phyloP scores from a whole-genome alignment of 2,888 invertebrate species.

The Andrena chrysosceles region DNA sequence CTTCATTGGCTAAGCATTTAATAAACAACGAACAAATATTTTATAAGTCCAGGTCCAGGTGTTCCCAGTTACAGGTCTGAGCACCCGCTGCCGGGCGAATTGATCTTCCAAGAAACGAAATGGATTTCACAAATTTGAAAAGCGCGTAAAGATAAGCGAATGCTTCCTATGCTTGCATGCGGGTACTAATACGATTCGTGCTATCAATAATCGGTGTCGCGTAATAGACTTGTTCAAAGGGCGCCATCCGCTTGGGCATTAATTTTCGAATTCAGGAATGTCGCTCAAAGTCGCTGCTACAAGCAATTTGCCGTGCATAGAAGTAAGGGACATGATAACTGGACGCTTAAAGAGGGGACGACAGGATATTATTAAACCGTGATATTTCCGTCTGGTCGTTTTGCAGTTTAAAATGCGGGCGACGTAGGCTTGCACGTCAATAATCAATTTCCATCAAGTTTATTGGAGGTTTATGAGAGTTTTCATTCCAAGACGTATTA shows the following conservation, averaged over 20 bases:
- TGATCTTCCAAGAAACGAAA: neutral
- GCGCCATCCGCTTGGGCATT: neutral
- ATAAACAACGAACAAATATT: no score
- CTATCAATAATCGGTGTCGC: constrained; percentile 2
- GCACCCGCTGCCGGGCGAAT: neutral
- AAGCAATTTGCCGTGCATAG: neutral
- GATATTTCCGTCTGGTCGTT: neutral
- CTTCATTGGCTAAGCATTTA: no score
- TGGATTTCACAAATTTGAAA: neutral
- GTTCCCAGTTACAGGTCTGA: neutral
- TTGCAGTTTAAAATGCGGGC: constrained; percentile 6
- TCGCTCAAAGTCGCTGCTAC: neutral
- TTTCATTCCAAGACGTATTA: constrained; percentile 11
- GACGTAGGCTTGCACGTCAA: neutral
- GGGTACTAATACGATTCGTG: constrained; percentile 1
- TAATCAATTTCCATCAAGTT: constrained; percentile 23
- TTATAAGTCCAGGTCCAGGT: neutral
- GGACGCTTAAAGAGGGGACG: neutral
- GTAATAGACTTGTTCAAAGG: neutral
- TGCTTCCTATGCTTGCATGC: neutral
- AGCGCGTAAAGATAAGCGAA: neutral
- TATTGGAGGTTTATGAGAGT: neutral
- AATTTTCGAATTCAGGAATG: neutral
- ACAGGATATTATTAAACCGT: constrained; percentile 22
- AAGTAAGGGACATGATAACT: neutral